phyloP scores from a whole-genome alignment of 2,888 invertebrate genomes.

The Acrocyrtus sp. region DNA sequence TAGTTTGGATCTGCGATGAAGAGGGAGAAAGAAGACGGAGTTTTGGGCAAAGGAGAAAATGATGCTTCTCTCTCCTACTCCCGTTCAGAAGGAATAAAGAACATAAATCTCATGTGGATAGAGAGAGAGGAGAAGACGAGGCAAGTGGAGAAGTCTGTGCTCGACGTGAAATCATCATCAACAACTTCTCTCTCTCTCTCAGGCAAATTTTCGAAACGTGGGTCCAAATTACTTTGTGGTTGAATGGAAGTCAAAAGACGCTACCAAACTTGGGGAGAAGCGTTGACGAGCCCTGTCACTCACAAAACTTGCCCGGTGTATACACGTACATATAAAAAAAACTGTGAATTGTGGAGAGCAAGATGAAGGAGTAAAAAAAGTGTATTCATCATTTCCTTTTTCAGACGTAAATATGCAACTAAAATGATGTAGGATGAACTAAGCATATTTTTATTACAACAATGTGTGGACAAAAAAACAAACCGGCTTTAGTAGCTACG shows the following conservation, averaged over 20 bases:
- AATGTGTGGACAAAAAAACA: no score
- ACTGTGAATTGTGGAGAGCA: constrained; percentile 8
- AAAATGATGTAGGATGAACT: no score
- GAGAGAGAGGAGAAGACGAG: constrained; percentile 28
- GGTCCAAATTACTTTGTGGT: constrained; percentile 63
- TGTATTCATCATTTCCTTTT: constrained; percentile 48
- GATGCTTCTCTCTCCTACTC: no score
- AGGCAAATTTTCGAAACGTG: constrained; percentile 57
- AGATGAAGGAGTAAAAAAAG: constrained; percentile 19
- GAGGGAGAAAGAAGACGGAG: no score
- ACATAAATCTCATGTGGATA: constrained; percentile 50
- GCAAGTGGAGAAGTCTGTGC: constrained; percentile 57
- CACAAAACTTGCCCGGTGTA: constrained; percentile 62
- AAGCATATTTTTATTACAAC: no score
- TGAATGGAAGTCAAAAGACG: constrained; percentile 63
- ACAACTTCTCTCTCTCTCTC: constrained; percentile 33
- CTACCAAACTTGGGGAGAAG: constrained; percentile 52
- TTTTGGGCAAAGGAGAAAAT: constrained; percentile 19
- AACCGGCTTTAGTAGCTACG: no score
- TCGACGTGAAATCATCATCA: constrained; percentile 61
- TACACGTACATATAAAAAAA: constrained; percentile 5
- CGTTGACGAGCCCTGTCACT: constrained; percentile 59
- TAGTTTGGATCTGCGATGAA: no score
- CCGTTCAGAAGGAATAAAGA: constrained; percentile 43
- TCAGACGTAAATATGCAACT: no score